A percentile compares a stretch with the other conserved stretches of the same genome.
Evolutionary conservation across 2,888 invertebrate species (phyloP).

Genomic region (Choristoneura rosaceana): DNA sequence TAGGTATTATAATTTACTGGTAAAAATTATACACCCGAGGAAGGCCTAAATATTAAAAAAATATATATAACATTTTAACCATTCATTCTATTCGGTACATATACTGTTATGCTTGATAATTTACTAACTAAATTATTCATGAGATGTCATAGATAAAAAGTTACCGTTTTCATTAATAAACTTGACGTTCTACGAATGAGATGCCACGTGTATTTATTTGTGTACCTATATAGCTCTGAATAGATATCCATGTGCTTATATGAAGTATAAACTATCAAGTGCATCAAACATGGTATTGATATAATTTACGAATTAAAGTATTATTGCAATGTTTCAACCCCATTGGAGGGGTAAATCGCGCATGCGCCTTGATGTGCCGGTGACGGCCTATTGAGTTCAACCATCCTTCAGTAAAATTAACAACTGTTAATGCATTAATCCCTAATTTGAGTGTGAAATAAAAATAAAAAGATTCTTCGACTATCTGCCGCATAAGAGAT

Average conservation of each 20-base stretch:
- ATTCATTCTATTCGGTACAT: no score
- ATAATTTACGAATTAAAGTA: slow-evolving; percentile 13
- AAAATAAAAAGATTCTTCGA: slow-evolving; percentile 66
- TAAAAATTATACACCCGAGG: no score
- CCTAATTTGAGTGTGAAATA: slow-evolving; percentile 43
- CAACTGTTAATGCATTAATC: slow-evolving; percentile 23
- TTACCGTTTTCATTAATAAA: background rate
- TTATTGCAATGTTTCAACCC: slow-evolving; percentile 38
- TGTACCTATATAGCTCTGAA: no score
- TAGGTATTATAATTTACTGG: no score
- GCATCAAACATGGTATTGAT: slow-evolving; percentile 7
- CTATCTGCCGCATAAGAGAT: slow-evolving; percentile 83
- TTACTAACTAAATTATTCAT: background rate
- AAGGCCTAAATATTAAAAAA: no score
- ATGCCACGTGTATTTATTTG: background rate
- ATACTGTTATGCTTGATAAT: background rate
- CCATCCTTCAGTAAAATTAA: slow-evolving; percentile 26
- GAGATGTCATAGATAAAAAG: background rate
- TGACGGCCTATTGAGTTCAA: slow-evolving; percentile 42
- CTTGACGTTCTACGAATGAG: background rate
- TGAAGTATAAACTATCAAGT: background rate
- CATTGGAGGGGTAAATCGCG: slow-evolving; percentile 47
- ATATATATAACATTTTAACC: no score
- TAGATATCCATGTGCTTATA: background rate
- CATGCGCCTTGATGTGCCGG: slow-evolving; percentile 59